Percentiles rank a stretch among this genome's conserved stretches.
Evolutionary conservation across 2,888 invertebrate genomes (phyloP).

Genomic region (Mayetiola destructor): DNA sequence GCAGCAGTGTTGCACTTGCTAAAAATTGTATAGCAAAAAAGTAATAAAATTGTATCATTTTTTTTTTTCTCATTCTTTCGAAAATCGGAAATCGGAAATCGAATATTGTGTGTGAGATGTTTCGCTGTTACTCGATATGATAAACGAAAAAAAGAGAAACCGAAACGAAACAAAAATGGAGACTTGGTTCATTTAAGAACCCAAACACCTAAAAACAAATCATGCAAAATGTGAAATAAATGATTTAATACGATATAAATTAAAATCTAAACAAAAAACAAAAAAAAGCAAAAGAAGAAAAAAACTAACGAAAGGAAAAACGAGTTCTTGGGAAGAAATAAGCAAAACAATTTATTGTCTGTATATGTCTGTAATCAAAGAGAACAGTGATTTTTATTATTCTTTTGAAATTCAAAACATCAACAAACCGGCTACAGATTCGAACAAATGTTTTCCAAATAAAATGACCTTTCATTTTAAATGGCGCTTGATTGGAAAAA

Average conservation of each 20-base stretch:
- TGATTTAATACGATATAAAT: neutral
- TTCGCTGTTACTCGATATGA: slow-evolving; percentile 4
- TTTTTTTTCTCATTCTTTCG: no score
- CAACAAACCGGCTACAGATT: no score
- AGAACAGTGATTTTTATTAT: neutral
- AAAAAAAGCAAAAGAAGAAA: neutral
- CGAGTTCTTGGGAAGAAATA: neutral
- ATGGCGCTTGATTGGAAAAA: no score
- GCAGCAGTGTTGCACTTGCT: no score
- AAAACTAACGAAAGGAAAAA: neutral
- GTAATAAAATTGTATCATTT: no score
- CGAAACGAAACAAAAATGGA: neutral
- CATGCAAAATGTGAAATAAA: neutral
- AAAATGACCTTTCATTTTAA: no score
- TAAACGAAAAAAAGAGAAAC: neutral
- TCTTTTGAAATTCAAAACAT: neutral
- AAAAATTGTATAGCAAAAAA: no score
- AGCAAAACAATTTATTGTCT: no score
- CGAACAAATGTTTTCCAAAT: no score
- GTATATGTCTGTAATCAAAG: neutral
- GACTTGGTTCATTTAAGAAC: no score
- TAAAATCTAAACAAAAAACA: neutral
- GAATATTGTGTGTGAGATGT: slow-evolving; percentile 4
- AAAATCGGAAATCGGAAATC: no score
- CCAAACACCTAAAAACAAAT: no score